Base-by-base conservation (phyloP, 1,140 invertebrate genomes). In the Polyergus mexicanus region DNA sequence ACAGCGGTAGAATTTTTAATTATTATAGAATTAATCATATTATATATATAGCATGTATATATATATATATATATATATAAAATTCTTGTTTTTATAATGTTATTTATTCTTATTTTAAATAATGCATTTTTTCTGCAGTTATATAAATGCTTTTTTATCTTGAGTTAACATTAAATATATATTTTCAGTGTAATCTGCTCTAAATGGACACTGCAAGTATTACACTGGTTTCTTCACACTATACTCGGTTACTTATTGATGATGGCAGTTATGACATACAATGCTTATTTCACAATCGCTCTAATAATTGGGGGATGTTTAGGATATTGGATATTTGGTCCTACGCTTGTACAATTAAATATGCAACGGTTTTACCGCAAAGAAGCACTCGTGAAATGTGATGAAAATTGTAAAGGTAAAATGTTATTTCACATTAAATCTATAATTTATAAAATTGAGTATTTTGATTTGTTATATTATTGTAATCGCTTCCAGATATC, bases 261-360 rank as follows among this genome's bases (percentile, higher is more conserved):
- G 98, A 94, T 99, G 89, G 96, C 97, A 58, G 97, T 98, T 81
- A 99, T 99, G 98, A 96, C 97, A 1, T 99, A 97, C 95, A 98
- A 98, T 94, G 97, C 96, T 56, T 98, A 98, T 95, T 94, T 99
- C 25, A 96, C 97, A 78, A 92, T 98, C 19, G 96, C 97, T 1
- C 95, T 98, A 22, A 95, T 97, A 1, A 92, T 98, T 47, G 98
- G 98, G 5, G 97, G 97, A 90, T 97, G 96, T 71, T 78, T 97
- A 0, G 98, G 98, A 88, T 97, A 98, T 92, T 97, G 89, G 96
- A 92, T 93, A 95, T 91, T 97, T 96, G 93, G 96, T 92, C 78
- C 89, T 38, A 77, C 89, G 2, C 84, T 94, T 1, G 58, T 94
- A 47, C 80, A 93, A 81, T 74, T 93, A 32, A 94, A 94, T 72